phyloP scores from a whole-genome alignment of 2,888 invertebrate species.

The Eudasyphora cyanicolor region DNA sequence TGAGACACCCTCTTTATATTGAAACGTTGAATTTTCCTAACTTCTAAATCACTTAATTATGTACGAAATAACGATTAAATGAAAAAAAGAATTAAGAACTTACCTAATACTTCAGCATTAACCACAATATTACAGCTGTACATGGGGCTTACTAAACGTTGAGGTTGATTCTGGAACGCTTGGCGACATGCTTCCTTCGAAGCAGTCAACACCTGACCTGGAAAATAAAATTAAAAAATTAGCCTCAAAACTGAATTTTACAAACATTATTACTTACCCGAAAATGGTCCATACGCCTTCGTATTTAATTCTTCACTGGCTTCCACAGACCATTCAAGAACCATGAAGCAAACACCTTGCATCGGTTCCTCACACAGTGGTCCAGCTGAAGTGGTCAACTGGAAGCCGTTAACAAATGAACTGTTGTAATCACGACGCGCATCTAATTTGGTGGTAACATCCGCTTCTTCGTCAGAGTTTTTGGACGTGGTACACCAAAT shows the following conservation, averaged over 20 bases:
- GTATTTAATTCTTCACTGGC: conserved; percentile 77
- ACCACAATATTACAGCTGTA: conserved; percentile 91
- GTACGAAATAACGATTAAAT: no score
- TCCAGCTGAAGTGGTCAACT: conserved; percentile 92
- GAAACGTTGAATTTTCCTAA: no score
- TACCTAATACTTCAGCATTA: conserved; percentile 92
- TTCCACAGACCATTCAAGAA: conserved; percentile 90
- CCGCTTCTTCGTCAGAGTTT: conserved; percentile 68
- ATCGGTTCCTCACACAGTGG: conserved; percentile 98
- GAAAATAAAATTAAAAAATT: conserved; percentile 63
- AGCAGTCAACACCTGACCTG: conserved; percentile 94
- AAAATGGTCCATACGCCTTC: conserved; percentile 80
- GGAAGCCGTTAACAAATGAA: conserved; percentile 92
- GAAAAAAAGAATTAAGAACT: conserved; percentile 79
- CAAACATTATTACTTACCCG: conserved; percentile 79
- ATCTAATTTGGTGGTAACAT: conserved; percentile 76
- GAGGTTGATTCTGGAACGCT: conserved; percentile 93
- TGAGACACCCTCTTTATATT: no score
- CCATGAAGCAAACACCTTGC: conserved; percentile 95
- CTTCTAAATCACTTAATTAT: no score
- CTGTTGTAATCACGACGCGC: conserved; percentile 85
- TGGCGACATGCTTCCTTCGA: conserved; percentile 93
- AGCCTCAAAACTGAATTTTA: background rate
- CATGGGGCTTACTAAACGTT: conserved; percentile 97
- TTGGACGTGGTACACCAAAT: conserved; percentile 81